Evolutionary conservation across 2,888 invertebrate genomes (phyloP), one percentile per base, ranked within the genome.

Genomic region (Octonoba sinensis): DNA sequence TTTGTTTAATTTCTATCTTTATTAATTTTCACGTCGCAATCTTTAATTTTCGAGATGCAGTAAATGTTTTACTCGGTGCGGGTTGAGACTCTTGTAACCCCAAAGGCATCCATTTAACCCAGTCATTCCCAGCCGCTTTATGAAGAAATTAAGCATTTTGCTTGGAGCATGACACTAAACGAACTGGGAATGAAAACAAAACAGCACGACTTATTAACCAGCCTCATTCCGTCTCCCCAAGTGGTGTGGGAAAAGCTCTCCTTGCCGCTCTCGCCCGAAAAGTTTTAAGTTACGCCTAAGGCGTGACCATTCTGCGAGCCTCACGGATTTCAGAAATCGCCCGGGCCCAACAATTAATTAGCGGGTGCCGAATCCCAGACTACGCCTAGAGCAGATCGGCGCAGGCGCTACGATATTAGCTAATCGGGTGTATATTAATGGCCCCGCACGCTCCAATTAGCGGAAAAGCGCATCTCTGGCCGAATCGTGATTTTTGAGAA

Each of bases 281-380:
- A 36, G 79, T 81, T 81, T 81, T 81, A 81, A 81, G 79, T 81
- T 81, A 81, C 79, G 79, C 79, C 79, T 81, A 54, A 81, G 79
- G 79, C 79, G 79, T 81, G 79, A 81, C 79, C 73, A 64, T 69
- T 73, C 56, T 44, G 49, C 56, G 27, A 47, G 65, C 69, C 75
- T 59, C 77, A 54, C 64, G 65, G 79, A 73, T 81, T 81, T 73
- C 46, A 22, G 49, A 62, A 70, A 16, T 36, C 60, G 47, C 36
- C 65, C 59, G 27, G 24, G 24, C 20, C 59, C 66, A 73, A 81
- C 79, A 81, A 81, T 81, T 81, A 81, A 81, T 81, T 81, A 81
- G 79, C 67, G 69, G 79, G 79, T 73, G 79, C 54, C 60, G 73
- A 73, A 36, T 36, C 70, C 54, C 44, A 66, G 79, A 46, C 69